Conservation (phyloP, 2,888 invertebrate species). For the Machimus atricapillus region DNA sequence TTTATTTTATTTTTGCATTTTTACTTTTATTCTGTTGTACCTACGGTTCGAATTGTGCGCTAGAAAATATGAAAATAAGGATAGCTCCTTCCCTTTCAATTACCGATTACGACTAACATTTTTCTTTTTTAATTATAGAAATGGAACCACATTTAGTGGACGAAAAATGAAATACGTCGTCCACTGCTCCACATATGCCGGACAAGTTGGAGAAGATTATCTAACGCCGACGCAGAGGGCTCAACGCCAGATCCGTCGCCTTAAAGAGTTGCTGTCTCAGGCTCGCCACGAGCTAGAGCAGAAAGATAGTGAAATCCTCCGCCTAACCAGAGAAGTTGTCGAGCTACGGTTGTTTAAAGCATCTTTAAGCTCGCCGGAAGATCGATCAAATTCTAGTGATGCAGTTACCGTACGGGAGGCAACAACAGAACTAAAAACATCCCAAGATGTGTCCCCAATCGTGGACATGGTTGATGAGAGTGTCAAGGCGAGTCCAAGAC, state of each 20-base stretch:
- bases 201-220: slow-evolving; percentile 81
- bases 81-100: not conserved
- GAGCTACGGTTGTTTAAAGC: slow-evolving; percentile 82
- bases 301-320: slow-evolving; percentile 79
- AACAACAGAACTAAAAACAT: slow-evolving; percentile 66
- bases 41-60: too few relatives aligned
- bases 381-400: slow-evolving; percentile 79
- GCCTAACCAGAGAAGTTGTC: slow-evolving; percentile 79
- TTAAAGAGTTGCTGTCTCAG: slow-evolving; percentile 75
- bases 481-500: slow-evolving; percentile 58
- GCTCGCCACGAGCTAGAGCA: slow-evolving; percentile 80
- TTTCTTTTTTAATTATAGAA: slow-evolving; percentile 56
- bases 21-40: not conserved
- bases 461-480: slow-evolving; percentile 65
- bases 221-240: slow-evolving; percentile 88
- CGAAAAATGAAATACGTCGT: slow-evolving; percentile 80
- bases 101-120: too few relatives aligned
- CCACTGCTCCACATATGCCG: slow-evolving; percentile 82
- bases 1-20: too few relatives aligned
- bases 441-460: slow-evolving; percentile 66
- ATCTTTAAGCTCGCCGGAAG: slow-evolving; percentile 79
- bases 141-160: slow-evolving; percentile 75
- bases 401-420: slow-evolving; percentile 78
- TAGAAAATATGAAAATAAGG: not conserved
- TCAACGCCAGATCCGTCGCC: slow-evolving; percentile 78